phyloP scores from a whole-genome alignment of 1,140 invertebrate species.

The Drosophila guanche region DNA sequence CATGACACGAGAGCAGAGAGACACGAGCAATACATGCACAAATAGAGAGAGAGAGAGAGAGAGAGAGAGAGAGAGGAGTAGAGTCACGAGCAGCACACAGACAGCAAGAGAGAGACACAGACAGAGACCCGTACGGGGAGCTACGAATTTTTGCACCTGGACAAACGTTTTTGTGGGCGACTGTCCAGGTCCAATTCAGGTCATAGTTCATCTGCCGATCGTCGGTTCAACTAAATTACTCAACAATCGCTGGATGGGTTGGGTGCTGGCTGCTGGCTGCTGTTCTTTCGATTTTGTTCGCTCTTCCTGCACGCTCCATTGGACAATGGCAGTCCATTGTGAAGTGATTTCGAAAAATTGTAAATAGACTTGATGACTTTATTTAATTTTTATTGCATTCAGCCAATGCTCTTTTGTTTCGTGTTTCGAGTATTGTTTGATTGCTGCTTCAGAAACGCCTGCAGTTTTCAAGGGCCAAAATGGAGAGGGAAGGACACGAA shows the following conservation, averaged over 20 bases:
- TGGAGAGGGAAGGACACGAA: background rate
- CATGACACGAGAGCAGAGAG: constrained; percentile 14
- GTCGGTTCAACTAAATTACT: constrained; percentile 67
- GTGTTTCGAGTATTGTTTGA: constrained; percentile 52
- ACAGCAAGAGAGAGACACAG: too few relatives aligned
- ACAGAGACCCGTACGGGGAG: constrained; percentile 6
- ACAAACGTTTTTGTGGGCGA: constrained; percentile 62
- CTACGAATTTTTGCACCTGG: constrained; percentile 66
- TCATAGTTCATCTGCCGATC: constrained; percentile 33
- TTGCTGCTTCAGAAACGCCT: constrained; percentile 49
- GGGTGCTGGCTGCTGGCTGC: constrained; percentile 27
- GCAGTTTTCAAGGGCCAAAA: constrained; percentile 57
- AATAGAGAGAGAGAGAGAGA: background rate
- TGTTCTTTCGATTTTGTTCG: constrained; percentile 31
- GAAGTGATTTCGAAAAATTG: constrained; percentile 69
- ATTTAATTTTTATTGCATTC: constrained; percentile 81
- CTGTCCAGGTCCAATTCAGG: constrained; percentile 23
- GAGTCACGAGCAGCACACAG: too few relatives aligned
- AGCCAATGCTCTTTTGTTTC: constrained; percentile 53
- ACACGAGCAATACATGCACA: background rate
- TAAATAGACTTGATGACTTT: constrained; percentile 78
- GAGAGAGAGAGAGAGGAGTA: background rate
- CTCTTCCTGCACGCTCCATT: constrained; percentile 57
- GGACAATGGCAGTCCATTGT: constrained; percentile 52
- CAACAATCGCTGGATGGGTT: constrained; percentile 45